A percentile compares a stretch with the other conserved stretches of the same genome.
Evolutionary conservation across 1,140 invertebrate species (phyloP).

Genomic region (Zelostemma sp.): DNA sequence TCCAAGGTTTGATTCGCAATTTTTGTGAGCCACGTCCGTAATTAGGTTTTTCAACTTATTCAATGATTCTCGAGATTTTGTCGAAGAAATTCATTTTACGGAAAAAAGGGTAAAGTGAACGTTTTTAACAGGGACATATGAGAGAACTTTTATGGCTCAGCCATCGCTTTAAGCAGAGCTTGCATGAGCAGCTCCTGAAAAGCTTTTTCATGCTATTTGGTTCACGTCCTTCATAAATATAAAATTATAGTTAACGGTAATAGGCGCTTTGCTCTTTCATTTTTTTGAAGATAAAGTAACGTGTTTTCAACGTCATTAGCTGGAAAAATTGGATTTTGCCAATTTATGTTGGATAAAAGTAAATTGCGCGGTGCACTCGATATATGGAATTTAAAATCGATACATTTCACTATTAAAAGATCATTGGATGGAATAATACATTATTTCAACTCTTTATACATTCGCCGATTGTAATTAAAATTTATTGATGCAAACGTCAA

Average conservation of each 20-base stretch:
- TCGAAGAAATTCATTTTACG: slow-evolving; percentile 8
- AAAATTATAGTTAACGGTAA: slow-evolving; percentile 31
- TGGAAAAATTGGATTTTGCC: slow-evolving; percentile 2
- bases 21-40: no score
- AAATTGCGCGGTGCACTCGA: no score
- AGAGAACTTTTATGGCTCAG: slow-evolving; percentile 19
- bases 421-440: no score
- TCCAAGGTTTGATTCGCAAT: no score
- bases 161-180: slow-evolving; percentile 19
- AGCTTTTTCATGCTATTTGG: slow-evolving; percentile 33
- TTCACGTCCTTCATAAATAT: slow-evolving; percentile 37
- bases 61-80: slow-evolving; percentile 13
- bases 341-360: background rate
- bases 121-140: slow-evolving; percentile 10
- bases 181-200: slow-evolving; percentile 21
- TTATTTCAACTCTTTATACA: no score
- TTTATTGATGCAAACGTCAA: no score
- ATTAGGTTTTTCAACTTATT: background rate
- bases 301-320: slow-evolving; percentile 23
- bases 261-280: slow-evolving; percentile 30
- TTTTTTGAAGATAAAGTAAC: slow-evolving; percentile 27
- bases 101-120: slow-evolving; percentile 20
- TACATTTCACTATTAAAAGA: no score
- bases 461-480: no score
- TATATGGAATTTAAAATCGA: no score